Percentiles rank a stretch among this genome's conserved stretches.
phyloP scores from a whole-genome alignment of 2,888 invertebrate species.

The Drosophila flavopinicola region DNA sequence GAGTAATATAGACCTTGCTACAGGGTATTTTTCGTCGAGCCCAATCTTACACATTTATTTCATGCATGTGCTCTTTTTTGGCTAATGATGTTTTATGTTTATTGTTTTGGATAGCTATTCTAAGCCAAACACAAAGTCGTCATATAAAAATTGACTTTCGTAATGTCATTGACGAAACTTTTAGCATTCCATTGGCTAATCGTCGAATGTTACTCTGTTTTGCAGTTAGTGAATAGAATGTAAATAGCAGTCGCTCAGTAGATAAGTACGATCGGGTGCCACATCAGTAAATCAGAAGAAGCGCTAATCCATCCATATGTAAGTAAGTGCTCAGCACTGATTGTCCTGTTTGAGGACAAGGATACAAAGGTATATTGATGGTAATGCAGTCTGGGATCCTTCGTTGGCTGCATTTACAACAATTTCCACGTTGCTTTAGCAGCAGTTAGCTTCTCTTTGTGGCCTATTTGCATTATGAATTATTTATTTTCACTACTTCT shows the following conservation, averaged over 20 bases:
- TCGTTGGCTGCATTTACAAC: constrained; percentile 41
- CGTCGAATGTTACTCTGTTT: neutral
- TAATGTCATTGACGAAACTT: no score
- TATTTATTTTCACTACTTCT: constrained; percentile 74
- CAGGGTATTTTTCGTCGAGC: no score
- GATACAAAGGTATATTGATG: neutral
- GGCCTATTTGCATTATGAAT: constrained; percentile 80
- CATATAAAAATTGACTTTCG: no score
- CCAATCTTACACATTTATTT: no score
- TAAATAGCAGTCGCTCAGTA: neutral
- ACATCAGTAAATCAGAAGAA: neutral
- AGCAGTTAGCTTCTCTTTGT: constrained; percentile 43
- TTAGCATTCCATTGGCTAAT: no score
- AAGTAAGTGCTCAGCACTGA: neutral
- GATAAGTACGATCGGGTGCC: neutral
- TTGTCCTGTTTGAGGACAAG: neutral
- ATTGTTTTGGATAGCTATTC: no score
- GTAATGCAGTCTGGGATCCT: constrained; percentile 3
- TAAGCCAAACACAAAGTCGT: no score
- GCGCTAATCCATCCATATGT: no score
- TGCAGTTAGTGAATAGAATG: no score
- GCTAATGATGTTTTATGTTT: no score
- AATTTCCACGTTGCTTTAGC: constrained; percentile 39
- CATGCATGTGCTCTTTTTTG: no score
- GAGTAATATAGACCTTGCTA: no score